These are phyloP conservation scores for Pitta sordida DNA, from an alignment of 2,113 vertebrate species.

Conservation along the genomic window DNA sequence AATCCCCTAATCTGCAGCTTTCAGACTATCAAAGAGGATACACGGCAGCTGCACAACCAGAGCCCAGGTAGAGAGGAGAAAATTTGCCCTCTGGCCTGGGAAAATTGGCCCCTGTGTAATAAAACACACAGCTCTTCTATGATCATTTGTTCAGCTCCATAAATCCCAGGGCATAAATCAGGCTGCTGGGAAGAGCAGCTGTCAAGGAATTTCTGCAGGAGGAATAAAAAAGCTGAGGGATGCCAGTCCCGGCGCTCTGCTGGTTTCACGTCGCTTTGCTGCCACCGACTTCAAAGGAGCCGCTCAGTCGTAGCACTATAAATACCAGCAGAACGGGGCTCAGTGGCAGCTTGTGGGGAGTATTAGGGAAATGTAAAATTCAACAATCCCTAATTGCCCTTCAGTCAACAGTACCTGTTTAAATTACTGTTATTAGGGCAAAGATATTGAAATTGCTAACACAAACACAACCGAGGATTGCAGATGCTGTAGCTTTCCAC, in stretches of 20 bases:
- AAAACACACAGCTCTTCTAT: neutral
- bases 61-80: neutral
- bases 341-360: neutral
- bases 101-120: neutral
- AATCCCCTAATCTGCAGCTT: neutral
- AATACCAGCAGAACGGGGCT: neutral
- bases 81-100: neutral
- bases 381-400: neutral
- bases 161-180: neutral
- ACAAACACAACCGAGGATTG: neutral
- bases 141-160: conserved; percentile 2
- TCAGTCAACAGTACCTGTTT: neutral
- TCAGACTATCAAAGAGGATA: neutral
- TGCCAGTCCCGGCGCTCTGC: neutral
- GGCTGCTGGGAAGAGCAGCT: neutral
- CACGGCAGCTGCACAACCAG: neutral
- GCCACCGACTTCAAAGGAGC: neutral
- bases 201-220: neutral
- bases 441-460: neutral
- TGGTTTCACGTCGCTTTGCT: rapidly evolving
- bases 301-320: rapidly evolving
- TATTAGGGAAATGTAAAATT: neutral
- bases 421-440: neutral
- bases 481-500: neutral
- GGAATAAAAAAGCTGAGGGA: rapidly evolving